Conservation (phyloP, 2,888 invertebrate species). For the Orthonevra nobilis region DNA sequence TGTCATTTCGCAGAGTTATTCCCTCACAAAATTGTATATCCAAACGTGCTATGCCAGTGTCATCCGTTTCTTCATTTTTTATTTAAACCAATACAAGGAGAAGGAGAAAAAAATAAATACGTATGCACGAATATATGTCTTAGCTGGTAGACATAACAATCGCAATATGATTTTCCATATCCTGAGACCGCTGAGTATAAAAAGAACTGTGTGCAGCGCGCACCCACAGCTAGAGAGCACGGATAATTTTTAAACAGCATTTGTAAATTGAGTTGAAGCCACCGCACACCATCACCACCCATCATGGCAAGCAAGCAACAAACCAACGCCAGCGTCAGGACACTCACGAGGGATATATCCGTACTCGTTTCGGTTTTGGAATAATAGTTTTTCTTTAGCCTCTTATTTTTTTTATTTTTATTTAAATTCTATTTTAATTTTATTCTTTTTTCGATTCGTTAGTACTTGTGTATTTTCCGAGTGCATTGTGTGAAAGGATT, state of each 20-base stretch:
- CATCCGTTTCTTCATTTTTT: slow-evolving; percentile 49
- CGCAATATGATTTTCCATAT: slow-evolving; percentile 63
- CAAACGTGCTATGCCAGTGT: slow-evolving; percentile 57
- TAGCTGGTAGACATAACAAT: slow-evolving; percentile 59
- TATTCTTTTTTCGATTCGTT: slow-evolving; percentile 24
- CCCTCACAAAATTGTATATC: slow-evolving; percentile 34
- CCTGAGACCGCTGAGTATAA: slow-evolving; percentile 9
- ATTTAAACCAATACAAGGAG: slow-evolving; percentile 59
- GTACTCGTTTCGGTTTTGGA: slow-evolving; percentile 40
- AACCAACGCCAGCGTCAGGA: background rate
- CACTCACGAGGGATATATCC: background rate
- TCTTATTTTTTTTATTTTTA: slow-evolving; percentile 10
- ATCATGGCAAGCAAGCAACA: no score
- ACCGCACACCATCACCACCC: slow-evolving; percentile 29
- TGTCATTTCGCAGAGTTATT: slow-evolving; percentile 54
- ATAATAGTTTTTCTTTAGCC: slow-evolving; percentile 62
- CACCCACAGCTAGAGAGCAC: slow-evolving; percentile 19
- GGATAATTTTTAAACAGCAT: slow-evolving; percentile 70
- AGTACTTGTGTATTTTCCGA: slow-evolving; percentile 17
- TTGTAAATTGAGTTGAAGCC: slow-evolving; percentile 64
- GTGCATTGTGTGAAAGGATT: slow-evolving; percentile 56
- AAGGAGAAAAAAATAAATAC: slow-evolving; percentile 17
- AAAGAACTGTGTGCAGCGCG: slow-evolving; percentile 26
- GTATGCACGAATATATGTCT: slow-evolving; percentile 38
- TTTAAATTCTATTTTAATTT: slow-evolving; percentile 60